A percentile compares a stretch with the other conserved stretches of the same genome.
Evolutionary conservation across 1,140 invertebrate species (phyloP).

Genomic region (Octopus bimaculoides): DNA sequence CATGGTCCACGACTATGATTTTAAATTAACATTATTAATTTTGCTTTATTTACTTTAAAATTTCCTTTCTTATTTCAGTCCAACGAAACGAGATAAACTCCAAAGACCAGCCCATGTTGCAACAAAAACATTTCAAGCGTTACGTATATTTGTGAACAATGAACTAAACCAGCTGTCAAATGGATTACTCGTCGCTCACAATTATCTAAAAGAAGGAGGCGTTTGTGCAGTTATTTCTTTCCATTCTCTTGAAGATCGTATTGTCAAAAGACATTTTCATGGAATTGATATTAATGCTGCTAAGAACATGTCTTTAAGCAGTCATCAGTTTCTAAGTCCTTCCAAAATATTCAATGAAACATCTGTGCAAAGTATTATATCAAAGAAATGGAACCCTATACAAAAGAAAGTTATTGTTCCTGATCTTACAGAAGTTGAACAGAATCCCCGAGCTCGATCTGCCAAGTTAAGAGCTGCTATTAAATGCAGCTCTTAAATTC

Average conservation of each 20-base stretch:
- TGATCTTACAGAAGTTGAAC: conserved; percentile 69
- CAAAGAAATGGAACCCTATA: conserved; percentile 72
- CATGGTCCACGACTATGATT: neutral
- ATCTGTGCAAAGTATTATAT: conserved; percentile 63
- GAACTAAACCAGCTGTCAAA: conserved; percentile 95
- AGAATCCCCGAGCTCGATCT: conserved; percentile 81
- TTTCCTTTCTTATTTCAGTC: conserved; percentile 21
- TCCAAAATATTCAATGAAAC: conserved; percentile 29
- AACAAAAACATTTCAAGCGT: conserved; percentile 90
- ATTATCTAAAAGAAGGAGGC: conserved; percentile 75
- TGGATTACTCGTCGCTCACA: conserved; percentile 75
- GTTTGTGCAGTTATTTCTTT: conserved; percentile 81
- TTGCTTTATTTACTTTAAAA: neutral
- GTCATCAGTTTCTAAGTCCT: conserved; percentile 22
- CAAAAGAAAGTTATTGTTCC: conserved; percentile 80
- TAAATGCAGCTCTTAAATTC: conserved; percentile 52
- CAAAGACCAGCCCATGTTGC: conserved; percentile 76
- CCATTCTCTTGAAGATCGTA: conserved; percentile 93
- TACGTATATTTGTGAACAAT: conserved; percentile 95
- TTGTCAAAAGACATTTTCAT: conserved; percentile 84
- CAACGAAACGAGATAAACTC: conserved; percentile 65
- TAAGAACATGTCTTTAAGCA: conserved; percentile 28
- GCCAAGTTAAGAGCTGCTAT: conserved; percentile 82
- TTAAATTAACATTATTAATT: neutral
- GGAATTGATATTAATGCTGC: conserved; percentile 40